phyloP scores from a whole-genome alignment of 2,888 invertebrate genomes.

The Hypena proboscidalis region DNA sequence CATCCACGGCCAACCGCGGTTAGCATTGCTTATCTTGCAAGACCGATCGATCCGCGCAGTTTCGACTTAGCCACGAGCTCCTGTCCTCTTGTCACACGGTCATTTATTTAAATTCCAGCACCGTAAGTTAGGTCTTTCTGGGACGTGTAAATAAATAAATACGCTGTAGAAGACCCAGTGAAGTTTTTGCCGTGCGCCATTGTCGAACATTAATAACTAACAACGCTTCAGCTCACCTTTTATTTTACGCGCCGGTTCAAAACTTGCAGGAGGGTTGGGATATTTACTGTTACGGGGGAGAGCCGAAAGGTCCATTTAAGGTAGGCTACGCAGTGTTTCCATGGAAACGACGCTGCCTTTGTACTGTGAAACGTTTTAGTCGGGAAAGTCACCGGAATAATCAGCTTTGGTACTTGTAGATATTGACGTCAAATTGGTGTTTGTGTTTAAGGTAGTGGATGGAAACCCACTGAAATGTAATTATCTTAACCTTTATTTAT shows the following conservation, averaged over 20 bases:
- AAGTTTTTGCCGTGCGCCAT: constrained; percentile 28
- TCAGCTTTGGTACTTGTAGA: background rate
- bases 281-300: constrained; percentile 54
- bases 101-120: constrained; percentile 14
- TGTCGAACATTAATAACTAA: constrained; percentile 42
- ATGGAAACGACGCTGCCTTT: constrained; percentile 55
- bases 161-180: constrained; percentile 11
- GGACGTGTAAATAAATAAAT: constrained; percentile 26
- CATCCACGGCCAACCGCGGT: too few relatives aligned
- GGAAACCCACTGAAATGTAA: too few relatives aligned
- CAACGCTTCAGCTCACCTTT: constrained; percentile 38
- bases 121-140: constrained; percentile 9
- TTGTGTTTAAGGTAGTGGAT: background rate
- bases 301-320: constrained; percentile 44
- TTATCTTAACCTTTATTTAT: too few relatives aligned
- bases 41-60: too few relatives aligned
- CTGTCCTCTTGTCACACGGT: too few relatives aligned
- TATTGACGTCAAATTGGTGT: background rate
- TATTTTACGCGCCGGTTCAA: constrained; percentile 42
- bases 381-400: constrained; percentile 1
- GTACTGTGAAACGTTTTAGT: constrained; percentile 19
- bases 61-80: too few relatives aligned
- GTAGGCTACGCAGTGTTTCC: constrained; percentile 52
- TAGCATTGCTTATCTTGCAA: too few relatives aligned
- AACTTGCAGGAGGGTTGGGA: constrained; percentile 41